These are phyloP conservation scores for Glaucidium brasilianum DNA, from an alignment of 2,113 vertebrate genomes.

Conservation along the genomic window DNA sequence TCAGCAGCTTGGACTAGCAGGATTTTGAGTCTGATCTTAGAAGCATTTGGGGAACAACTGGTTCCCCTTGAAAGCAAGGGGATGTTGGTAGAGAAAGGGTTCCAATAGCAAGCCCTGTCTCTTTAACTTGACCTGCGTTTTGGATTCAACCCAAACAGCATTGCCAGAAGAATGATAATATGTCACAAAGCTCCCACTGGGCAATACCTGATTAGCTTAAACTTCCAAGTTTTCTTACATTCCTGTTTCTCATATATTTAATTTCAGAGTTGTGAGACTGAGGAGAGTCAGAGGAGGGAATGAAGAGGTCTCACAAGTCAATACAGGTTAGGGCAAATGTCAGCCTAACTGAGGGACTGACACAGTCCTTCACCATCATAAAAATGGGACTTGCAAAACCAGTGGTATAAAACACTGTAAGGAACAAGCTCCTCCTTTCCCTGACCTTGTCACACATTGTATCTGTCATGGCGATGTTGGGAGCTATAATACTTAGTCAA, in stretches of 20 bases:
- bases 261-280: neutral
- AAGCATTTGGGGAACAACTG: neutral
- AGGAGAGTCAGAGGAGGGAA: conserved; percentile 24
- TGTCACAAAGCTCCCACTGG: neutral
- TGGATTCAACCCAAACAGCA: neutral
- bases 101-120: neutral
- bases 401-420: neutral
- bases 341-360: neutral
- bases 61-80: neutral
- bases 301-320: conserved; percentile 18
- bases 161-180: neutral
- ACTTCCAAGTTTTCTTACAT: neutral
- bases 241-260: neutral
- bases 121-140: neutral
- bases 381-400: neutral
- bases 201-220: neutral
- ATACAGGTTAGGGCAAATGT: neutral
- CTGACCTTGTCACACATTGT: neutral
- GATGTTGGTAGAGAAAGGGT: neutral
- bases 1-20: neutral
- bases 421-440: neutral
- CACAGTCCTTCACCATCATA: neutral
- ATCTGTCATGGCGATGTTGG: neutral
- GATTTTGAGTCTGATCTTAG: neutral
- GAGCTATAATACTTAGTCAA: neutral